These are phyloP conservation scores for Netelia fuscicornis DNA, from an alignment of 2,888 invertebrate genomes.

Conservation along the genomic window DNA sequence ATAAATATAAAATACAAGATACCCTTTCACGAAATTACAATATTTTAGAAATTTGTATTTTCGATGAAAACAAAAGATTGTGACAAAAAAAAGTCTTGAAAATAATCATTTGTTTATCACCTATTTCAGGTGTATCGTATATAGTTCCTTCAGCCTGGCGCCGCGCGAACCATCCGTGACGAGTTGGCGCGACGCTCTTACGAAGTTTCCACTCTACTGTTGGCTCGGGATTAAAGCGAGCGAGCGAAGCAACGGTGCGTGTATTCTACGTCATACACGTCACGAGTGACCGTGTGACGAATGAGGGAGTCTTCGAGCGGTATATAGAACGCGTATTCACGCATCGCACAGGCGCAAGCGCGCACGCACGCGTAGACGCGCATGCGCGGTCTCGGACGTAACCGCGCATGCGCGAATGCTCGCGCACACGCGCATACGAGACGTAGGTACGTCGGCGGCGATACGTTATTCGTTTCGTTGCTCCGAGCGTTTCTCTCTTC, in stretches of 20 bases:
- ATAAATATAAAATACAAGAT: too few relatives aligned
- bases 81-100: not conserved
- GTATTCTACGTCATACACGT: conserved; percentile 66
- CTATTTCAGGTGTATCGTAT: not conserved
- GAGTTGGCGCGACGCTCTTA: conserved; percentile 38
- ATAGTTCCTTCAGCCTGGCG: conserved; percentile 28
- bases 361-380: too few relatives aligned
- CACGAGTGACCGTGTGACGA: conserved; percentile 65
- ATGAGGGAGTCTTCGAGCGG: conserved; percentile 42
- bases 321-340: not conserved
- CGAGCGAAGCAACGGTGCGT: conserved; percentile 44
- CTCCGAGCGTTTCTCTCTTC: conserved; percentile 10
- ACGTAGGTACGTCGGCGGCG: conserved; percentile 24
- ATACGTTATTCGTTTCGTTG: conserved; percentile 51
- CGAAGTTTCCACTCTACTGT: conserved; percentile 26
- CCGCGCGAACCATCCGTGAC: conserved; percentile 52
- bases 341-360: not conserved
- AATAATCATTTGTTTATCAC: not conserved
- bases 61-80: too few relatives aligned
- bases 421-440: not conserved
- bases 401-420: not conserved
- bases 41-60: too few relatives aligned
- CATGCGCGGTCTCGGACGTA: too few relatives aligned
- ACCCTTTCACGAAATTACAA: too few relatives aligned
- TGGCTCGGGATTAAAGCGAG: conserved; percentile 27